Base-by-base conservation (phyloP, 1,140 invertebrate genomes). In the Maconellicoccus hirsutus region DNA sequence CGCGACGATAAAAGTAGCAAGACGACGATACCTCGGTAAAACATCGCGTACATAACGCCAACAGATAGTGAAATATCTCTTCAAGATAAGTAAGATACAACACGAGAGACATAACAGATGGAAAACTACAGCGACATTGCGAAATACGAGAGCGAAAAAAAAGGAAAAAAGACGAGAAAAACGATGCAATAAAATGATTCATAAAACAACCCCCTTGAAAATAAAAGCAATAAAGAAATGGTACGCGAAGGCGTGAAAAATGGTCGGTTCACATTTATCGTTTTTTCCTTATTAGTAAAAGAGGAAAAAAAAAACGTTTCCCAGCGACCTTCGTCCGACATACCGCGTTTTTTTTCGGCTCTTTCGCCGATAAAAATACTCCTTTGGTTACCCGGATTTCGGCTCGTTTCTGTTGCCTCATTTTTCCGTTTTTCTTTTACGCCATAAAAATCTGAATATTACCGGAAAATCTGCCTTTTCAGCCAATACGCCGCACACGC, bases 171-270 rank as follows among this genome's bases (percentile, higher is more conserved):
- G 12, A 33, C 29, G 29, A 33, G 29, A 33, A 33, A 16, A 52
- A 14, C 42, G 12, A 52, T 19, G 42, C 42, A 52, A 52, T 52
- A 52, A 52, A 52, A 52, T 52, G 12, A 52, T 52, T 52, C 42
- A 52, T 52, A 52, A 52, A 52, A 52, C 42, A 52, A 52, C 42
- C 42, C 42, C 42, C 42, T 52, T 19, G 42, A 52, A 52, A 52
- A 52, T 52, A 52, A 52, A 52, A 52, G n/a, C 42, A 19, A 52
- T 52, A 52, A 52, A 52, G 42, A 19, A 52, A 52, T 19, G 42
- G 42, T 52, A 52, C 42, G 42, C 42, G 42, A 52, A 52, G 42
- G 42, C 42, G 42, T 52, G 42, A 52, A 52, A 52, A 52, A 52
- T 52, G 42, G 6, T 52, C 42, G 42, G 42, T 52, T 52, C 42